Evolutionary conservation across 2,797 vertebrate genomes (phyloP), one percentile per base, ranked within the genome.

Genomic region (Crax fasciolata): DNA sequence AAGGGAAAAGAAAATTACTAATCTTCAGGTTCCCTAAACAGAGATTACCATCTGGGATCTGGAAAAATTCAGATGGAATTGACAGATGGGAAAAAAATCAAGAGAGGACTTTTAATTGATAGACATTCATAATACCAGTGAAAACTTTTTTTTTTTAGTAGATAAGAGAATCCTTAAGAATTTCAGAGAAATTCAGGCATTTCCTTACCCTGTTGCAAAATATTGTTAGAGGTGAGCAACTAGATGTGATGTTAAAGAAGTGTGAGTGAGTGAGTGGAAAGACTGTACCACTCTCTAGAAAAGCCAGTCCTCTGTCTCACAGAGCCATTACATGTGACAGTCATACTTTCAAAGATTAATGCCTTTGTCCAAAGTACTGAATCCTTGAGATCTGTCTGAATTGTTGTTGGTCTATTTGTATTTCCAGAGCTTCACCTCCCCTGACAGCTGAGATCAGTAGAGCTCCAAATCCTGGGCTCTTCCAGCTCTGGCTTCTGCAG

Each of bases 261-360:
- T 18, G 4, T 24, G 28, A 73, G 3, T 30, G 6, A 68, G 35
- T 71, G 4, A 74, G 4, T 2, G 14, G 18, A 79, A 49, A 24
- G 79, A 15, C 14, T 65, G 7, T 19, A 14, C 38, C 5, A 1
- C 5, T 59, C 30, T 76, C 17, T 20, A 51, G 27, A 76, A 52
- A 39, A 4, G 4, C 5, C 48, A 57, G 11, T 4, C 5, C 12
- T 71, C 27, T 46, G 4, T 71, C 12, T 58, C 18, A 28, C 1
- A 8, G 6, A 78, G 8, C 10, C 1, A 3, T 44, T 43, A 21
- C 0, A 1, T 1, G 2, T 8, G 17, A 35, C 49, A 10, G 7
- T 32, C 46, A 8, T 25, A 32, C 19, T 32, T 55, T 16, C 27
- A 4, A 39, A 87, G 6, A 3, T 41, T 20, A 83, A 77, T 39